Evolutionary conservation across 2,888 invertebrate species (phyloP).

Genomic region (Calameuta filiformis): DNA sequence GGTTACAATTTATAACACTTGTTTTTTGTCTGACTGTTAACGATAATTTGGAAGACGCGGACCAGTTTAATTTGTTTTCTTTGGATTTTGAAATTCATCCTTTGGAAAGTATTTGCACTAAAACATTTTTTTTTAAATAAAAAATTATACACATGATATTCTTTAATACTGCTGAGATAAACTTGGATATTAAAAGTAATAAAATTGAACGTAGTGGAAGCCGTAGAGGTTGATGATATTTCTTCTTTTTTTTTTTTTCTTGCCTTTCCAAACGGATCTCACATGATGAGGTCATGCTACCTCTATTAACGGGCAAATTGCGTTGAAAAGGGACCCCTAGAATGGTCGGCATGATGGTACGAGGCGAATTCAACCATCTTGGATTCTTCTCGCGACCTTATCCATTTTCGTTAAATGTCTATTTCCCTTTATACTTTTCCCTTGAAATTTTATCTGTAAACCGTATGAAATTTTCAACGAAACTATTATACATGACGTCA

Average conservation of each 20-base stretch:
- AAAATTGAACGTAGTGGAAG: background rate
- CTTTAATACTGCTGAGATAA: background rate
- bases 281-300: conserved; percentile 28
- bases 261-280: conserved; percentile 20
- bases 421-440: conserved; percentile 9
- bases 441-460: conserved; percentile 8
- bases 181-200: background rate
- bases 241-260: conserved; percentile 15
- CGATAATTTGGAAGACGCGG: background rate
- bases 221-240: background rate
- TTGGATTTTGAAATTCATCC: too few species aligned
- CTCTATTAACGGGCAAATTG: conserved; percentile 38
- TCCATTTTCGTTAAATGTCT: conserved; percentile 4
- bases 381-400: conserved; percentile 13
- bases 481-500: background rate
- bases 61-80: too few species aligned
- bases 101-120: too few species aligned
- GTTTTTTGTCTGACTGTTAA: background rate
- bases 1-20: background rate
- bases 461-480: conserved; percentile 3
- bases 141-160: background rate
- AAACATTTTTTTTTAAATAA: background rate
- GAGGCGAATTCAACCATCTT: conserved; percentile 25
- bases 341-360: conserved; percentile 21
- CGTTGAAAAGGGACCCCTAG: conserved; percentile 35